phyloP scores from a whole-genome alignment of 1,140 invertebrate species.

The Trissolcus basalis region DNA sequence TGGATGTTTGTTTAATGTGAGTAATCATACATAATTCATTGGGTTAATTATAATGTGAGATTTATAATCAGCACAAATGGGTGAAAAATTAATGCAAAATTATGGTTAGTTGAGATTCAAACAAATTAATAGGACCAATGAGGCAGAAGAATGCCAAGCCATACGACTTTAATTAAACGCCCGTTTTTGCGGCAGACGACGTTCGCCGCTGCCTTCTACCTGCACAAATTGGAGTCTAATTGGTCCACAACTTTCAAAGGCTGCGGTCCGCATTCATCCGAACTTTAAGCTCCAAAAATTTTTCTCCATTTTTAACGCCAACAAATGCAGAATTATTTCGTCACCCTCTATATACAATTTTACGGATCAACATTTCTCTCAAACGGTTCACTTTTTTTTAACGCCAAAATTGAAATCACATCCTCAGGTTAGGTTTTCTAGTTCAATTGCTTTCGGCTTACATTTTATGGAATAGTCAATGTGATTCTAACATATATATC shows the following conservation, averaged over 20 bases:
- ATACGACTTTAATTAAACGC: constrained; percentile 68
- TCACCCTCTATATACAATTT: neutral
- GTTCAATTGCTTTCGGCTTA: no score
- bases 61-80: neutral
- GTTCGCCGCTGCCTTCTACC: constrained; percentile 55
- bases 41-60: no score
- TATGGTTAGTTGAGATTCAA: constrained; percentile 43
- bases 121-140: constrained; percentile 57
- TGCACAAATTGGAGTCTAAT: constrained; percentile 67
- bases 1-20: no score
- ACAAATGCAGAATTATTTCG: neutral
- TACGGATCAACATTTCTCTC: neutral
- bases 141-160: constrained; percentile 57
- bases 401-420: no score
- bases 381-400: neutral
- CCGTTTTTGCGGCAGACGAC: constrained; percentile 61
- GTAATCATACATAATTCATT: no score
- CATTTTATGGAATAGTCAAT: no score
- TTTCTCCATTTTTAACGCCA: constrained; percentile 26
- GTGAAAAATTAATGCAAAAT: constrained; percentile 25
- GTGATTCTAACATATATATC: no score
- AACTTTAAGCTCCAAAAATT: constrained; percentile 51
- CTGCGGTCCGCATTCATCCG: constrained; percentile 54
- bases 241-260: constrained; percentile 63
- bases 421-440: no score